Evolutionary conservation across 2,113 vertebrate species (phyloP), one percentile per base, ranked within the genome.

Genomic region (Bagarius yarrelli): DNA sequence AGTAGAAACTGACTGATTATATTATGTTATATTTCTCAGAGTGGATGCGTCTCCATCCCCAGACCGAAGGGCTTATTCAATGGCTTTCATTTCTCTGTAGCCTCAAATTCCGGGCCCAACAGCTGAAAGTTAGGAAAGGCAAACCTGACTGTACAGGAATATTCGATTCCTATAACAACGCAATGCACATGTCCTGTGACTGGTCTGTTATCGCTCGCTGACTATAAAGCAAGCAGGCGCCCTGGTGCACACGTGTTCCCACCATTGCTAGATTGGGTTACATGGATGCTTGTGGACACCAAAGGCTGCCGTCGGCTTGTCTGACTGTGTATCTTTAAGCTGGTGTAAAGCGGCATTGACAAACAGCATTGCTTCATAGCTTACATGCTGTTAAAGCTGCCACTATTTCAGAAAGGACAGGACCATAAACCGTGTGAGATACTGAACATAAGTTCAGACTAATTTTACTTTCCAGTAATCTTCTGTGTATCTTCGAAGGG

Each of bases 211-310:
- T 76, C 47, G 25, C 44, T 66, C 74, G 69, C 75, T 77, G 72
- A 85, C 84, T 77, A 32, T 83, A 83, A 81, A 81, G 84, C 78
- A 70, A 56, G 59, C 66, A 83, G 78, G 79, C 85, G 81, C 81
- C 79, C 18, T 50, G 69, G 66, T 63, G 79, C 82, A 83, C 77
- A 66, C 71, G 81, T 53, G 44, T 47, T 47, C 79, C 52, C 25
- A 59, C 18, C 30, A 5, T 12, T 18, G 78, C 16, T 44, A 53
- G 78, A 73, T 81, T 56, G 13, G 61, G 82, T 83, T 71, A 81
- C 82, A 63, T 34, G 18, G 21, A 32, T 53, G 18, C 21, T 50
- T 44, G 19, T 23, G 67, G 36, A 70, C 63, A 77, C 78, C 77
- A 78, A 78, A 61, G 79, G 67, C 66, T 67, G 84, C 73, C 74